Percentiles rank a stretch among this genome's conserved stretches.
These are phyloP conservation scores for Chirona hameri DNA, from an alignment of 2,888 invertebrate species.

Conservation along the genomic window DNA sequence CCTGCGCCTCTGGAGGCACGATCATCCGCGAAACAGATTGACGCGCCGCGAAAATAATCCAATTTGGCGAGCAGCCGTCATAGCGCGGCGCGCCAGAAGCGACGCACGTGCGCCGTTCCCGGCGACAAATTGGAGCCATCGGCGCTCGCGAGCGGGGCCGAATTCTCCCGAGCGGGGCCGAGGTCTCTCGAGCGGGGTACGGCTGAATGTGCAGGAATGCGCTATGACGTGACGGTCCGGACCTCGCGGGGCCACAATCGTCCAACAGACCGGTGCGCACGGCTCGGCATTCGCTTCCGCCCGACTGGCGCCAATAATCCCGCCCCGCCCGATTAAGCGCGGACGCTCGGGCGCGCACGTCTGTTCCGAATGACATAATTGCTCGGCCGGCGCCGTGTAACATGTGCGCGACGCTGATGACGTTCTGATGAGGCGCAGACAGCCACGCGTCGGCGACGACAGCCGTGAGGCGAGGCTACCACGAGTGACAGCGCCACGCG, in stretches of 20 bases:
- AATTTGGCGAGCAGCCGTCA: neutral
- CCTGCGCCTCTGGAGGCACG: neutral
- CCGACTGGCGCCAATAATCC: too few relatives aligned
- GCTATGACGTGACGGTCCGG: too few relatives aligned
- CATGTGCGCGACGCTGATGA: conserved; percentile 1
- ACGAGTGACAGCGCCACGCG: too few relatives aligned
- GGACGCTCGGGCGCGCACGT: neutral
- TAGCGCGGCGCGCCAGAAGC: neutral
- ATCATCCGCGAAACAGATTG: neutral
- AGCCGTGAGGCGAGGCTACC: too few relatives aligned
- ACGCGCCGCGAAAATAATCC: neutral
- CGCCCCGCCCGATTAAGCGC: neutral
- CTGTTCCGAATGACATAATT: neutral
- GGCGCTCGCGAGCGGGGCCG: neutral
- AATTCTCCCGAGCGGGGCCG: too few relatives aligned
- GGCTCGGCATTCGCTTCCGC: too few relatives aligned
- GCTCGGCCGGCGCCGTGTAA: neutral
- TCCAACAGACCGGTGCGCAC: too few relatives aligned
- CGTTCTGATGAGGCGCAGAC: neutral
- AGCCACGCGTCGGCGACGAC: neutral
- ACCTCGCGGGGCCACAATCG: too few relatives aligned
- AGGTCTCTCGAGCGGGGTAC: too few relatives aligned
- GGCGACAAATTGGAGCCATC: neutral
- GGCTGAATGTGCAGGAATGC: too few relatives aligned
- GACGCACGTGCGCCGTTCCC: neutral